phyloP scores from a whole-genome alignment of 2,888 invertebrate species.

The Mycalesis mineus region DNA sequence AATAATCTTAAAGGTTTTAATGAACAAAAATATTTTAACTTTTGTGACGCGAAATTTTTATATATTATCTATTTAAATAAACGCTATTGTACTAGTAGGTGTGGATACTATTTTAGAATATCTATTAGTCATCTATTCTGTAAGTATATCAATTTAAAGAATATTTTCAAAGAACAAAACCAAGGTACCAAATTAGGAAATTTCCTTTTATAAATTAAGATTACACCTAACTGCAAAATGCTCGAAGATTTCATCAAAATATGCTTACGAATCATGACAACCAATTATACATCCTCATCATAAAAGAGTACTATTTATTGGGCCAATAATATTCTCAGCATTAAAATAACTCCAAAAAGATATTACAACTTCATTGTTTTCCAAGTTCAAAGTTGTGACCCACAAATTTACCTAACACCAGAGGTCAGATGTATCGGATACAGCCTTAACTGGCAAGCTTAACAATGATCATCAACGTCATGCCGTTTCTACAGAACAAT shows the following conservation, averaged over 20 bases:
- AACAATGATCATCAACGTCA: slow-evolving; percentile 24
- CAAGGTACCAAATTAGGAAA: too few species aligned
- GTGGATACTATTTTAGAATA: too few species aligned
- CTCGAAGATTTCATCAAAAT: not conserved
- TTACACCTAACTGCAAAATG: too few species aligned
- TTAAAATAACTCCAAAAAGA: slow-evolving; percentile 2
- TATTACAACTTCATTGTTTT: slow-evolving; percentile 8
- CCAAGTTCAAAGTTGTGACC: slow-evolving; percentile 15
- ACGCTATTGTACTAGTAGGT: too few species aligned
- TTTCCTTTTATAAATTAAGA: too few species aligned
- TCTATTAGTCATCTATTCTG: too few species aligned
- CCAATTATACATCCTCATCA: not conserved
- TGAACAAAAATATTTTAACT: too few species aligned
- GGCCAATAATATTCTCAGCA: not conserved
- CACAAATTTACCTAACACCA: slow-evolving; percentile 19
- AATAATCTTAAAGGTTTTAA: too few species aligned
- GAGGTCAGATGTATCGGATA: slow-evolving; percentile 25
- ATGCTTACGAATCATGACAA: not conserved
- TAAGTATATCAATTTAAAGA: too few species aligned
- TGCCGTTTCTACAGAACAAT: slow-evolving; percentile 19
- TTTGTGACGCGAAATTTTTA: too few species aligned
- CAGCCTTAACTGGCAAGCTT: slow-evolving; percentile 14
- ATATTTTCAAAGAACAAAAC: too few species aligned
- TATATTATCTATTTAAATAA: too few species aligned
- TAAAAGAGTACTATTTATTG: not conserved